Evolutionary conservation across 2,797 vertebrate genomes (phyloP), one percentile per base, ranked within the genome.

Genomic region (Myotis myotis): DNA sequence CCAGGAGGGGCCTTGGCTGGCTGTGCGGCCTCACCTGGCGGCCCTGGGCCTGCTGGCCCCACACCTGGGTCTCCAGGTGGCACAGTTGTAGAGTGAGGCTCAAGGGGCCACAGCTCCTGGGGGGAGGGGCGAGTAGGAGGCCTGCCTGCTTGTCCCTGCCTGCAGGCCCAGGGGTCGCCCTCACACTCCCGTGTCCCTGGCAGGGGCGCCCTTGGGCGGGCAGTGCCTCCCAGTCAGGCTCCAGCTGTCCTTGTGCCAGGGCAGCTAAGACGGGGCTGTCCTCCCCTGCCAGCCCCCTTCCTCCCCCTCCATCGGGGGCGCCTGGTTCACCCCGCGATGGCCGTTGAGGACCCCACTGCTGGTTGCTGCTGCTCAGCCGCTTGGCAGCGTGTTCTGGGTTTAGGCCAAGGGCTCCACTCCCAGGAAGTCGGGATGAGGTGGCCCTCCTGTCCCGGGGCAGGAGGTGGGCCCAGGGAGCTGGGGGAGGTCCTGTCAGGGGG

Each of bases 1-100:
- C 57, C 57, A 5, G 12, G 25, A 28, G 57, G 57, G 57, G 57
- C 57, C 57, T 62, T 8, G 57, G 57, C 23, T 5, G 25, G 57
- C 57, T n/a, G n/a, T n/a, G 57, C 25, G 57, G 57, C 55, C 23
- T 57, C 55, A 5, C 20, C 55, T 47, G 44, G 44, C 44, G 6
- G 53, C 19, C 2, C 53, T 41, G 6, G 0, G 41, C 53, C 33
- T 1, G 0, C 49, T 25, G 30, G 28, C 72, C 71, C 49, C 62
- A 22, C 15, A 15, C 33, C 2, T 2, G 30, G 11, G 10, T 30
- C 66, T n/a, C 8, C 4, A 47, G 20, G 22, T 5, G 28, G 47
- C 0, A 0, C 3, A 1, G 30, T 1, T 3, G 68, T 13, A 11
- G 13, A 36, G 28, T 5, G 41, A 10, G 10, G 33, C 30, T 2